phyloP scores from a whole-genome alignment of 2,113 vertebrate species.

The Cinclus cinclus region DNA sequence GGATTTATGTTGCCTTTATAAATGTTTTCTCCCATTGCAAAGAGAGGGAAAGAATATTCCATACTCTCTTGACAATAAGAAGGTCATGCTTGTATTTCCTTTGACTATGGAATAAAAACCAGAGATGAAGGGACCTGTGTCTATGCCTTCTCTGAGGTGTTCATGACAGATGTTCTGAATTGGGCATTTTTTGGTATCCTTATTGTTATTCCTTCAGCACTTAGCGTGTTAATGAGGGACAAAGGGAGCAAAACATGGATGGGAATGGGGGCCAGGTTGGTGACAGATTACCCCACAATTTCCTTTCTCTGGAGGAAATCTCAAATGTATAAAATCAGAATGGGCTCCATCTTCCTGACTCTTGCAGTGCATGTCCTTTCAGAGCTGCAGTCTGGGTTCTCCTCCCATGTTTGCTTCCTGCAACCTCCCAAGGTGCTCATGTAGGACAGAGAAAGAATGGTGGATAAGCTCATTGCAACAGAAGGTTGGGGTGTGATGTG shows the following conservation, averaged over 20 bases:
- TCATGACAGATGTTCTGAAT: neutral
- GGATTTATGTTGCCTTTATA: neutral
- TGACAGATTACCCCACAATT: neutral
- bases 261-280: neutral
- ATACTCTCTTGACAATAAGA: neutral
- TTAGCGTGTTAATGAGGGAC: neutral
- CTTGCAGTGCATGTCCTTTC: neutral
- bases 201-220: neutral
- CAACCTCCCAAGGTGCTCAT: rapidly evolving
- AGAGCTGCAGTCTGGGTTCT: neutral
- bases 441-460: rapidly evolving
- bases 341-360: neutral
- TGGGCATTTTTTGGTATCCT: neutral
- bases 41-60: neutral
- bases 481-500: neutral
- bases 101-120: neutral
- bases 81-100: neutral
- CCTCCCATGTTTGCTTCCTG: neutral
- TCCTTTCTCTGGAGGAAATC: neutral
- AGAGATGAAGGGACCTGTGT: neutral
- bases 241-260: neutral
- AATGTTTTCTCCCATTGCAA: neutral
- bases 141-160: neutral
- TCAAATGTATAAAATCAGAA: neutral
- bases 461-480: neutral